Base-by-base conservation (phyloP, 2,888 invertebrate species). In the Palloptera scutellata region DNA sequence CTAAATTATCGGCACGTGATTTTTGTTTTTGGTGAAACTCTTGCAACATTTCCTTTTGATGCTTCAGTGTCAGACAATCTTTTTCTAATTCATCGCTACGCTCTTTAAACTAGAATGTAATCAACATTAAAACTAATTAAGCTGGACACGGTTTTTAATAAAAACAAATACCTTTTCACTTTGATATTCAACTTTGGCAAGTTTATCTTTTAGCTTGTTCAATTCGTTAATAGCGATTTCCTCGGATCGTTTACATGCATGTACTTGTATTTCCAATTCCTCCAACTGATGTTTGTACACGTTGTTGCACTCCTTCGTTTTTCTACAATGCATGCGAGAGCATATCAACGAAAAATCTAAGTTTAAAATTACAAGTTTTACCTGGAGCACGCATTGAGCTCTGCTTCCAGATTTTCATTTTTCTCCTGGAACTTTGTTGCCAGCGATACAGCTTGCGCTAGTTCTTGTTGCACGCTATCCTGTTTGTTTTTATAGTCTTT, bases 391-490 rank as follows among this genome's bases (percentile, higher is more conserved):
- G 84, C 83, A 11, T 83, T 82, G 65, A 87, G 85, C 68, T 90
- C 88, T 1, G 78, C 71, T 64, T 88, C 88, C 0, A 90, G 74
- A 52, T 85, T 84, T 66, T 88, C 88, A 68, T 87, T 87, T 81
- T 91, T 91, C 30, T 90, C 89, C 80, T 91, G 90, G 77, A 89
- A 90, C 72, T 88, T 89, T 43, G 90, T 89, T 0, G 90, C 91
- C 51, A 92, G 79, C 75, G 90, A 90, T 54, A 92, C 82, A 0
- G 92, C 89, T 84, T 91, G 91, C 42, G 91, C 88, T 1, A 92
- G 84, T 84, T 94, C 94, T 8, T 88, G 86, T 84, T 93, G 92
- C 73, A 89, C 88, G 52, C 88, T 87, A 70, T 87, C 87, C 0
- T 87, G 85, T 86, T 87, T 88, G 83, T 86, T 67, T n/a, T 82